Evolutionary conservation across 2,888 invertebrate genomes (phyloP), one percentile per base, ranked within the genome.

Genomic region (Cecidostiba fungosa): DNA sequence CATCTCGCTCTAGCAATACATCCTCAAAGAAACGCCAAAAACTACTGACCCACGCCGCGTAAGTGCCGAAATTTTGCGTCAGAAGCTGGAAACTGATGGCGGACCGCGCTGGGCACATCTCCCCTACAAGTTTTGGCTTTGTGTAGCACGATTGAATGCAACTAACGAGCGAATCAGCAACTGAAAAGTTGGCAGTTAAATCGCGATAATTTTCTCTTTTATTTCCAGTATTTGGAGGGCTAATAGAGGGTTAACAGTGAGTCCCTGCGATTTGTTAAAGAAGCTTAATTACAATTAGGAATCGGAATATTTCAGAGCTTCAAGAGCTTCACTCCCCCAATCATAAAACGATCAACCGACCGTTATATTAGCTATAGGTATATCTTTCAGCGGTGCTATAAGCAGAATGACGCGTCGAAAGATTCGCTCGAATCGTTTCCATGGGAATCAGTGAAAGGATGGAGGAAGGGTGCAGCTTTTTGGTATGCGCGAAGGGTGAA

Each of bases 231-330:
- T 76, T 54, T 59, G 0, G 32, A 32, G 54, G 54, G 59, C 10
- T 54, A 54, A 76, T 36, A n/a, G 54, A 76, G 76, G 32, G 50
- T 74, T 26, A 74, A 74, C 16, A 50, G 50, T 8, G 74, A 50
- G 8, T 50, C 76, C 50, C 32, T 50, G 32, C 76, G 32, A 76
- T 76, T 76, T 29, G 62, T n/a, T 54, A 32, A 76, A 59, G 76
- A 76, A 76, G 76, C 54, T 76, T 76, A 76, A 76, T 76, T 76
- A 76, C 76, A 76, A 76, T 76, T 76, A 76, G 76, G 76, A 54
- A 54, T 59, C 54, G n/a, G 76, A 76, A 76, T 76, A 76, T 76
- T 76, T 54, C 54, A 39, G 54, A 1, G 54, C 76, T 76, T 29
- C 12, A 54, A 76, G 59, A 54, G 54, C 26, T 76, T 36, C 14